These are phyloP conservation scores for Tillus elongatus DNA, from an alignment of 2,888 invertebrate species.

Conservation along the genomic window DNA sequence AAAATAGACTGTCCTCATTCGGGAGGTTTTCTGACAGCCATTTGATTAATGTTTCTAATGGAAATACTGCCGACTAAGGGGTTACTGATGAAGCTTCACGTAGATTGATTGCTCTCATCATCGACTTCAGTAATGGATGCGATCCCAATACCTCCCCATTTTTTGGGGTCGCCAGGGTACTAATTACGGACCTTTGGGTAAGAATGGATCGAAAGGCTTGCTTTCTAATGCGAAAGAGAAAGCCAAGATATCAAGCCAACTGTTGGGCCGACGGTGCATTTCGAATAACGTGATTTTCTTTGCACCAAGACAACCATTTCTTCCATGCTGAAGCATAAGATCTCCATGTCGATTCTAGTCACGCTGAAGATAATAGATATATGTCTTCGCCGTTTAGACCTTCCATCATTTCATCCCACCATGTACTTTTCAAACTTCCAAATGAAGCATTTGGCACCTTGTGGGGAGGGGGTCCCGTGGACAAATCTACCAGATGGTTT, in stretches of 20 bases:
- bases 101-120: no score
- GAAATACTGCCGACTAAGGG: neutral
- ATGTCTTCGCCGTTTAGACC: neutral
- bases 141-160: neutral
- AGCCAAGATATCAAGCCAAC: neutral
- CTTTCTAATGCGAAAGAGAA: neutral
- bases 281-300: neutral
- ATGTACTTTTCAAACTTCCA: slow-evolving; percentile 4
- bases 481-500: slow-evolving; percentile 13
- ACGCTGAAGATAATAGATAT: neutral
- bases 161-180: neutral
- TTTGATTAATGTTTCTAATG: neutral
- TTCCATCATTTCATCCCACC: neutral
- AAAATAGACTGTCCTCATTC: no score
- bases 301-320: neutral
- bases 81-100: no score
- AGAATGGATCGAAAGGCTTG: neutral
- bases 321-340: neutral
- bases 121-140: neutral
- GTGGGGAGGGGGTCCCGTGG: slow-evolving; percentile 10
- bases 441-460: slow-evolving; percentile 11
- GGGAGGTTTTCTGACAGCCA: no score
- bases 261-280: neutral
- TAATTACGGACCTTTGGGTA: neutral
- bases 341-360: neutral